These are phyloP conservation scores for Acipenser ruthenus DNA, from an alignment of 2,797 vertebrate genomes.

Conservation along the genomic window DNA sequence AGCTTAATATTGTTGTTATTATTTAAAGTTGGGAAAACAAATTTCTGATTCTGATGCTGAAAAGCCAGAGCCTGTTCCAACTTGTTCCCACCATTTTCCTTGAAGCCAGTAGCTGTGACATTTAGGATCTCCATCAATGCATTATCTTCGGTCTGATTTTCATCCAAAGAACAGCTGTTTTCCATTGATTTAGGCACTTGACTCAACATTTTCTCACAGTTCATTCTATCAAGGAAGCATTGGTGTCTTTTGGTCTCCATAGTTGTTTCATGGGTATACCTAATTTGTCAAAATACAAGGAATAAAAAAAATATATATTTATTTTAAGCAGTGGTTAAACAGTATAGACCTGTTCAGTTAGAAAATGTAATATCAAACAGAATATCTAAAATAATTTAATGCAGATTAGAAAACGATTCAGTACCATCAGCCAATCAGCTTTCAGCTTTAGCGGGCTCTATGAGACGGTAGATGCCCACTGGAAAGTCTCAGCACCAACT, in stretches of 20 bases:
- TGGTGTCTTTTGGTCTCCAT: conserved; percentile 98
- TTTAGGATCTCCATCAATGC: conserved; percentile 86
- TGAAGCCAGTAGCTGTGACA: conserved; percentile 46
- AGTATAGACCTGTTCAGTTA: no score
- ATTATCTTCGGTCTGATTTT: conserved; percentile 62
- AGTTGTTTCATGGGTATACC: conserved; percentile 68
- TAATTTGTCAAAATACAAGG: conserved; percentile 20
- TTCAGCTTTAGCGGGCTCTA: no score
- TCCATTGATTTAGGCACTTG: conserved; percentile 76
- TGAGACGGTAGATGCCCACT: no score
- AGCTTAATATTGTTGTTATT: conserved; percentile 68
- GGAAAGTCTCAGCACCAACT: no score
- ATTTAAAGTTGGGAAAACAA: conserved; percentile 71
- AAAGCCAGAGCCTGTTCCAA: conserved; percentile 68
- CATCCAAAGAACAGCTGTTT: conserved; percentile 63
- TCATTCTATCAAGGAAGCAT: conserved; percentile 84
- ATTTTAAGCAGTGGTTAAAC: no score
- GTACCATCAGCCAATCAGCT: no score
- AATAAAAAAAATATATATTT: no score
- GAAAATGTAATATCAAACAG: no score
- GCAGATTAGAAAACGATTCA: no score
- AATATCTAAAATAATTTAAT: no score
- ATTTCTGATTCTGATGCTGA: conserved; percentile 67
- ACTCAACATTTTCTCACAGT: conserved; percentile 85
- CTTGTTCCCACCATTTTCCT: conserved; percentile 72